Base-by-base conservation (phyloP, 1,140 invertebrate genomes). In the Drosophila nigrodunni region DNA sequence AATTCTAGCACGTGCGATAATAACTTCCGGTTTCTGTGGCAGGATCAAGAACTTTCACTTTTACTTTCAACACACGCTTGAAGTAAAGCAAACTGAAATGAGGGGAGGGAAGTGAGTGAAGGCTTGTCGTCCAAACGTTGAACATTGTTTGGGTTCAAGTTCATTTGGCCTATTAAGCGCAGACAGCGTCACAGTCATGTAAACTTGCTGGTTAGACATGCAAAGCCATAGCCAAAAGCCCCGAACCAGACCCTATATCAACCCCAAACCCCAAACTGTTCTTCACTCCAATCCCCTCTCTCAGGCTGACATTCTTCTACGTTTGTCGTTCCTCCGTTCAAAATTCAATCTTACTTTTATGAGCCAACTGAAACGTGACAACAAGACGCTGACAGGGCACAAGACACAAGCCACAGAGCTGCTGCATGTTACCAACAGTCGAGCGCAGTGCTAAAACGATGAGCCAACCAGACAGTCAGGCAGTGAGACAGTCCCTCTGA, bases 261-360 rank as follows among this genome's bases (percentile, higher is more conserved):
- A 10, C 9, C 10, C 0, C 25, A 30, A 5, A 30, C 25, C 25
- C 25, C 25, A 30, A 30, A 5, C 25, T 6, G 2, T 30, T 15
- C 47, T 43, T 7, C n/a, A 4, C n/a, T 3, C 52, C 1, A 9
- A 10, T 34, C 5, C 7, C 30, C 13, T 7, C 37, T 18, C 52
- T 13, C 2, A 15, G 3, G 10, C n/a, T 3, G n/a, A 7, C 7
- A 15, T 25, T 10, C 35, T 25, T 21, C 52, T 66, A 58, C 62
- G 65, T 71, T 83, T 74, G 46, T 70, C 50, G 81, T 52, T 35
- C 74, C 50, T 65, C 83, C 80, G 80, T 69, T 89, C 80, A 87
- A 89, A 89, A 87, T 89, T 88, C 85, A 88, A 88, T 88, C 85
- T 89, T 73, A 81, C 80, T 88, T 89, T 88, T 88, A 88, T 85